Base-by-base conservation (phyloP, 2,113 vertebrate species). In the Perognathus longimembris region DNA sequence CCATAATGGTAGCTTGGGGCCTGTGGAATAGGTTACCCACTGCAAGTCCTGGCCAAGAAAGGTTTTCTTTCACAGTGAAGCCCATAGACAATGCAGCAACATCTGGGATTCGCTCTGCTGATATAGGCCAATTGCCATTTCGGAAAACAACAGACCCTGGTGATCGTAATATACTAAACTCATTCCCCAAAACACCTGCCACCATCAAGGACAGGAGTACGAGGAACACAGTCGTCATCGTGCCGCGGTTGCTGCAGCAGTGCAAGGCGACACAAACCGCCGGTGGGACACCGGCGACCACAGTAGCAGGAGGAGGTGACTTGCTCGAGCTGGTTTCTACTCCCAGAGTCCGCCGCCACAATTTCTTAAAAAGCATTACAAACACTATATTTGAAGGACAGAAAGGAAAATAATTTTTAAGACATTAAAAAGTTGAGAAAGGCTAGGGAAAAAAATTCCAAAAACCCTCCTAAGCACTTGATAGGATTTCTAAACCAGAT, bases 1-100 rank as follows among this genome's bases (percentile, higher is more conserved):
- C 98, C 95, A 99, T 97, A 30, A 99, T 96, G 0, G 98, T 99
- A 69, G 99, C 99, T 83, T 98, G 98, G 3, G 99, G 99, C 83
- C 99, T 98, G 96, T 99, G 99, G 96, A 99, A 99, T 36, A 99
- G 96, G 14, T 98, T 98, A 6, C 99, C 99, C 45, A 98, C 98
- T 1, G 95, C 98, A 36, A 99, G 98, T 18, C 99, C 99, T 1
- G 99, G 99, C 99, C 99, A 99, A 24, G 98, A 97, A n/a, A 99
- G 98, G 94, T 99, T 99, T 97, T 99, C 99, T 96, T 99, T 98
- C 89, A 99, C 98, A 83, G 99, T 99, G 97, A 99, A 99, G 66
- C 99, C 99, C 99, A 99, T 99, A 73, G 99, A 98, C 40, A 99
- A 92, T 0, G 99, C 98, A 94, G 99, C 99, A 66, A 99, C 96